Evolutionary conservation across 2,113 vertebrate genomes (phyloP), one percentile per base, ranked within the genome.

Genomic region (Lagopus muta): DNA sequence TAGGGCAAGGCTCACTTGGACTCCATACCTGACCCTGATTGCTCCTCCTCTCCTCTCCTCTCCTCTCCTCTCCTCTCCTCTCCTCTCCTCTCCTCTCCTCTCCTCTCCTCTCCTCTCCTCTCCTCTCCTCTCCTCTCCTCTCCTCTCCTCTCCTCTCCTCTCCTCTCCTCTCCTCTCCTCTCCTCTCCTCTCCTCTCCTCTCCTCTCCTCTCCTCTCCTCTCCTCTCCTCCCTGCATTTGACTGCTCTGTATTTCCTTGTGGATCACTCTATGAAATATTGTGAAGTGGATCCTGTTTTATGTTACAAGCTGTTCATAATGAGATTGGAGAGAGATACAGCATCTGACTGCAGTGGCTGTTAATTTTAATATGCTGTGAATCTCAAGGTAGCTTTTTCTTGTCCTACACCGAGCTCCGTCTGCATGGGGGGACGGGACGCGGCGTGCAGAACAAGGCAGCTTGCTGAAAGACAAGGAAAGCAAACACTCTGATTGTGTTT

Each of bases 331-430:
- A 97, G 95, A 95, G 97, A 96, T 94, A 96, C 96, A 97, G 95
- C 25, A 10, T 97, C 96, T 97, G 95, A 95, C 97, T 97, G 93
- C 92, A 91, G 94, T 73, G 94, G 97, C 96, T 97, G 97, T 97
- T 98, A 96, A 96, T 97, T 97, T 96, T 97, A 96, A 96, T 96
- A 97, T 88, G 90, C 94, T 65, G 32, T 92, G 94, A 97, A 93
- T 95, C 91, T 97, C 83, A 82, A 93, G 94, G 95, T 96, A 95
- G 94, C 92, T 95, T 95, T 97, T 94, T 95, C 95, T 88, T 93
- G 93, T 92, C 82, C 87, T 82, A 27, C 47, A n/a, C 25, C 70
- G 67, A 82, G 82, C 86, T 96, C 94, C 75, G 90, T 88, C 92
- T 95, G 81, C 90, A 70, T 54, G 20, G 54, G 62, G 87, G 92